A percentile compares a stretch with the other conserved stretches of the same genome.
Evolutionary conservation across 2,888 invertebrate species (phyloP).

Genomic region (Baccha elongata): DNA sequence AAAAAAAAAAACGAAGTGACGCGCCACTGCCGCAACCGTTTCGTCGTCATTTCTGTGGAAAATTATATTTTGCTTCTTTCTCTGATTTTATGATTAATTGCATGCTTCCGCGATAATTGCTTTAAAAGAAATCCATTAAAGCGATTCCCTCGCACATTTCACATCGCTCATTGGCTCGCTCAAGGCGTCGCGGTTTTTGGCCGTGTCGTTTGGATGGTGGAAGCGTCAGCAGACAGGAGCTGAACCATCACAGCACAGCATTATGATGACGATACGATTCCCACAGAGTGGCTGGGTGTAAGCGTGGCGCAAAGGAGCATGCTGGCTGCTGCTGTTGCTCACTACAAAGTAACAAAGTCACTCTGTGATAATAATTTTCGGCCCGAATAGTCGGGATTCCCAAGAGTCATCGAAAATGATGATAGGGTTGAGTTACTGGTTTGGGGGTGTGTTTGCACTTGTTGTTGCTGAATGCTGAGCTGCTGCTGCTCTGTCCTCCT

Average conservation of each 20-base stretch:
- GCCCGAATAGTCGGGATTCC: constrained; percentile 17
- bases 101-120: constrained; percentile 72
- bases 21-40: constrained; percentile 5
- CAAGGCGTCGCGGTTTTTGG: constrained; percentile 26
- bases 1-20: background rate
- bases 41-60: constrained; percentile 29
- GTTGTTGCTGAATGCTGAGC: background rate
- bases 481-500: background rate
- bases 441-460: constrained; percentile 44
- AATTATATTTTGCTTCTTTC: constrained; percentile 30
- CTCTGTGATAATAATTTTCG: constrained; percentile 27
- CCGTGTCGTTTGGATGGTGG: background rate
- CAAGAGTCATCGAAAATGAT: constrained; percentile 40
- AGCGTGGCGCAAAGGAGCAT: background rate
- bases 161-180: constrained; percentile 43
- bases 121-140: constrained; percentile 71
- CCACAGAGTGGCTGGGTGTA: constrained; percentile 23
- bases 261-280: constrained; percentile 15
- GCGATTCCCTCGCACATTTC: constrained; percentile 59
- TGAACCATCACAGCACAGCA: constrained; percentile 1
- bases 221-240: constrained; percentile 15
- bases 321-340: background rate
- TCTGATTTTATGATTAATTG: constrained; percentile 71
- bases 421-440: constrained; percentile 36
- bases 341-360: constrained; percentile 36